A percentile compares a stretch with the other conserved stretches of the same genome.
phyloP scores from a whole-genome alignment of 1,140 invertebrate species.

The Cylas formicarius region DNA sequence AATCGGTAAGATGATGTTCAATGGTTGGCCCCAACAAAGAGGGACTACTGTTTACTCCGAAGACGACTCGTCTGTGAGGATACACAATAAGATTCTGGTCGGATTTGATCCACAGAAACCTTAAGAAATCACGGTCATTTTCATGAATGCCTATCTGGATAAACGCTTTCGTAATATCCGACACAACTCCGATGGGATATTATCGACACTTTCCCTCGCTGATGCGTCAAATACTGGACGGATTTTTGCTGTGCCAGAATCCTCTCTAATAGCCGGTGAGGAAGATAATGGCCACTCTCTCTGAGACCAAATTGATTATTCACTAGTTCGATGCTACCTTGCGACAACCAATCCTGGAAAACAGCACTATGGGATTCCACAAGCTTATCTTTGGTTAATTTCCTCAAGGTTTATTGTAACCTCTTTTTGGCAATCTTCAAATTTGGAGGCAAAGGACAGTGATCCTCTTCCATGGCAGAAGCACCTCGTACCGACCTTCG shows the following conservation, averaged over 20 bases:
- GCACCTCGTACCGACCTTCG: too few relatives aligned
- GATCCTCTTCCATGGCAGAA: too few relatives aligned
- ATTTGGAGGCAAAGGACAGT: too few relatives aligned
- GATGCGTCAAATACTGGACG: constrained; percentile 28
- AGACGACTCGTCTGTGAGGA: constrained; percentile 25
- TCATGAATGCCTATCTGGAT: constrained; percentile 31
- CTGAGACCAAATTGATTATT: not conserved
- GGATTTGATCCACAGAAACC: constrained; percentile 31
- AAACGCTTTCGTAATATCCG: constrained; percentile 43
- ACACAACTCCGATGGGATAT: constrained; percentile 39
- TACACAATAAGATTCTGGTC: constrained; percentile 14
- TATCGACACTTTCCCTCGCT: constrained; percentile 37
- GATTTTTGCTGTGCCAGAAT: constrained; percentile 2
- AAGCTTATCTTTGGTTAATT: too few relatives aligned
- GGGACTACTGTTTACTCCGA: constrained; percentile 18
- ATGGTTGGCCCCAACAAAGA: constrained; percentile 36
- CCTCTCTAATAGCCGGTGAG: too few relatives aligned
- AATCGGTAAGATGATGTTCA: constrained; percentile 9
- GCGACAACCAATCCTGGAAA: too few relatives aligned
- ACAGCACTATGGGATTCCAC: too few relatives aligned
- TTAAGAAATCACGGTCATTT: constrained; percentile 29
- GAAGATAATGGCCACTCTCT: constrained; percentile 6
- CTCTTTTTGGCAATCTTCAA: too few relatives aligned
- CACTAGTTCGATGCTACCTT: constrained; percentile 1
- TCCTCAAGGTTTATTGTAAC: too few relatives aligned